Base-by-base conservation (phyloP, 2,113 vertebrate genomes). In the Leiothrix lutea region DNA sequence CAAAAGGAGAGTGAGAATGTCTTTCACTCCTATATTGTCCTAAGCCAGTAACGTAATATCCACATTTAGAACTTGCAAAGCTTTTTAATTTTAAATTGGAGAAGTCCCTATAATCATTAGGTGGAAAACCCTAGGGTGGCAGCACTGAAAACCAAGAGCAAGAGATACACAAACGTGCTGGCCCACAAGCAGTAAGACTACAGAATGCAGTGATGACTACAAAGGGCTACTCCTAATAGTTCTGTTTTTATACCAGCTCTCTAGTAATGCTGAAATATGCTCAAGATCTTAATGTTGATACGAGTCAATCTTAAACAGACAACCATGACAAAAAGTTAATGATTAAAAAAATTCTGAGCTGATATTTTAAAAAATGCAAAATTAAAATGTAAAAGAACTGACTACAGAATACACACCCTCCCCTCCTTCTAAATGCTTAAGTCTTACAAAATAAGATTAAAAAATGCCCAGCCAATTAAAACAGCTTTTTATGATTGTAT, bases 401-500 rank as follows among this genome's bases (percentile, higher is more conserved):
- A 16, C 22, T 47, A 56, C 2, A 3, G 18, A 36, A 25, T 11
- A 50, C 2, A 35, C 6, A 6, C 8, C 3, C 5, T 78, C 16
- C 40, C 38, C 35, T 44, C 66, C 51, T 74, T 47, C 33, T 33
- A 88, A 75, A 61, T 23, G 12, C 5, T 69, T n/a, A 16, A 61
- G 8, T 29, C 50, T 33, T 69, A 77, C 7, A 58, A 25, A 50
- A 1, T 2, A 69, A 62, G 48, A 70, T 38, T 48, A 0, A 24
- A 44, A 85, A 54, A n/a, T 1, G 3, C 16, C 50, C 26, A 70
- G 25, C 6, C 70, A 86, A 86, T 29, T 70, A 56, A 51, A 81
- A 72, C 2, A 47, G 2, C 7, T 4, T 71, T 47, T 22, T 4
- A 44, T 8, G 1, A 36, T 11, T 1, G 0, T 5, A 11, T 38